Percentiles rank a stretch among this genome's conserved stretches.
Evolutionary conservation across 2,888 invertebrate species (phyloP).

Genomic region (Caenorhabditis zanzibari): DNA sequence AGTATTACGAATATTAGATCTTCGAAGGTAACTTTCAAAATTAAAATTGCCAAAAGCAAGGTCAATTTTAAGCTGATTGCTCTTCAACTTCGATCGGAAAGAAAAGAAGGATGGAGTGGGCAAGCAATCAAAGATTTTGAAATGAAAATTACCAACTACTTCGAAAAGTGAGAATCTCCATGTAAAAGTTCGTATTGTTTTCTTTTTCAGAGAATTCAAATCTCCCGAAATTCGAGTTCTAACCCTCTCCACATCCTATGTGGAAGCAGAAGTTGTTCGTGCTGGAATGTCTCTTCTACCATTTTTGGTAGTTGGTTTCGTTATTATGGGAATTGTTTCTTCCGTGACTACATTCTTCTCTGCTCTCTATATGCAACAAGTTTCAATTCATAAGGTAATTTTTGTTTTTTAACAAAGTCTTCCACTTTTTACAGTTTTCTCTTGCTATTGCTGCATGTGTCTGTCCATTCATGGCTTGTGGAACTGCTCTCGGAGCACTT

Average conservation of each 20-base stretch:
- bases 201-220: slow-evolving; percentile 72
- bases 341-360: slow-evolving; percentile 77
- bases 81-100: slow-evolving; percentile 77
- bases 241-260: slow-evolving; percentile 79
- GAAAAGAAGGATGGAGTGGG: slow-evolving; percentile 78
- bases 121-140: slow-evolving; percentile 79
- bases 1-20: slow-evolving; percentile 70
- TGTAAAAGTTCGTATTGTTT: background rate
- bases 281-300: slow-evolving; percentile 77
- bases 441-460: slow-evolving; percentile 80
- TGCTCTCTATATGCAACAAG: slow-evolving; percentile 78
- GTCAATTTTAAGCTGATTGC: slow-evolving; percentile 70
- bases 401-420: no score
- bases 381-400: slow-evolving; percentile 77
- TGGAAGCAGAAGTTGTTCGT: slow-evolving; percentile 80
- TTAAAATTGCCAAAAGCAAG: background rate
- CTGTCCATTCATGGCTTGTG: slow-evolving; percentile 82
- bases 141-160: slow-evolving; percentile 78
- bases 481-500: slow-evolving; percentile 79
- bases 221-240: slow-evolving; percentile 76
- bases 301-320: slow-evolving; percentile 78
- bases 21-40: slow-evolving; percentile 34
- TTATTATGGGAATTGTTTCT: slow-evolving; percentile 78
- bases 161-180: slow-evolving; percentile 69
- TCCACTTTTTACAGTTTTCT: slow-evolving; percentile 70